These are phyloP conservation scores for Pardosa pseudoannulata DNA, from an alignment of 2,888 invertebrate species.

Conservation along the genomic window DNA sequence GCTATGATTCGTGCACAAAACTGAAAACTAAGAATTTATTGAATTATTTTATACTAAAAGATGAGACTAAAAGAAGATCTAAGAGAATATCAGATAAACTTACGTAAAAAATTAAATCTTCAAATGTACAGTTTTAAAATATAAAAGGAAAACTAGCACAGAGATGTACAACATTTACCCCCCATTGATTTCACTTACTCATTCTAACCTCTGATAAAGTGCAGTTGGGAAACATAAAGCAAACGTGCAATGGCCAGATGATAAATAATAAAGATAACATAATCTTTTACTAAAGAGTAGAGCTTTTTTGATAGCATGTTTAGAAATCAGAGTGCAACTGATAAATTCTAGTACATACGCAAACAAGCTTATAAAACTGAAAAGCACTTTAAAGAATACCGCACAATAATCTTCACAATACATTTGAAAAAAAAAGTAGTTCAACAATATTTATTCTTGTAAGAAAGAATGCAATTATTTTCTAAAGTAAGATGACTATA, in stretches of 20 bases:
- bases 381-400: slow-evolving; percentile 29
- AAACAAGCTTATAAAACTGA: slow-evolving; percentile 33
- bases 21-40: too few relatives aligned
- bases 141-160: too few relatives aligned
- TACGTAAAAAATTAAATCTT: too few relatives aligned
- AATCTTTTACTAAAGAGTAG: background rate
- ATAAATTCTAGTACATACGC: slow-evolving; percentile 37
- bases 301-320: slow-evolving; percentile 27
- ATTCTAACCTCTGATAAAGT: background rate
- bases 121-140: too few relatives aligned
- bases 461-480: too few relatives aligned
- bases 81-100: too few relatives aligned
- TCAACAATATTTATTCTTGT: background rate
- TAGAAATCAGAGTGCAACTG: slow-evolving; percentile 42
- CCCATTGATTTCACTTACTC: background rate
- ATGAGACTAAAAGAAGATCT: too few relatives aligned
- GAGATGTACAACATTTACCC: too few relatives aligned
- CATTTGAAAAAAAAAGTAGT: background rate
- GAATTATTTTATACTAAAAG: too few relatives aligned
- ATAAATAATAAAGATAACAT: slow-evolving; percentile 2
- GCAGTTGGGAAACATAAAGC: background rate
- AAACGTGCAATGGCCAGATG: background rate
- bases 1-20: too few relatives aligned
- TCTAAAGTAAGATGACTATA: too few relatives aligned
- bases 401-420: background rate